Evolutionary conservation across 2,797 vertebrate species (phyloP), one percentile per base, ranked within the genome.

Genomic region (Lagodon rhomboides): DNA sequence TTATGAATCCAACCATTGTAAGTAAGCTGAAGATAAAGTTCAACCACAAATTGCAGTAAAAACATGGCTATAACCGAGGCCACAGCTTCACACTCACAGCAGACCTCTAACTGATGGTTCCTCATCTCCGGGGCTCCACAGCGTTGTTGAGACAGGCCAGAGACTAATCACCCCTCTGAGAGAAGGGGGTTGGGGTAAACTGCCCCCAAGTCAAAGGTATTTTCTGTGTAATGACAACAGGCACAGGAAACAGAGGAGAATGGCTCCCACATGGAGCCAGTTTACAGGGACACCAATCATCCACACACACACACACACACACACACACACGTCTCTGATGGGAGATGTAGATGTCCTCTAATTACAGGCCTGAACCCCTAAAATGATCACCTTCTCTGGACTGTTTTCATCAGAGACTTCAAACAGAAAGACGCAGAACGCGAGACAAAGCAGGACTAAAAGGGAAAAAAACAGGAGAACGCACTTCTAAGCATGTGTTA

Each of bases 231-330:
- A 94, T 91, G 90, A 90, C 89, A 93, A 85, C 87, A 89, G 88
- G 90, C 89, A 91, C 92, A 87, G 92, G 89, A 93, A 94, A 86
- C 83, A 58, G 77, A 73, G 82, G 83, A 79, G 92, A 95, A 95
- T 93, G 83, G 79, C 82, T 93, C 91, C 94, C 95, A 95, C 93
- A 95, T 94, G 94, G 90, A 84, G 79, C 68, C 72, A 25, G 81
- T 94, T 92, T 90, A 94, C 87, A 90, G 89, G 90, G 92, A 93
- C 93, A 94, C 88, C 85, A 89, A 89, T 90, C 88, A 91, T 79
- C 68, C 68, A 72, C 58, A 54, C 73, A 82, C 72, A 77, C 75
- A 77, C 27, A 88, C 69, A 73, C 54, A 56, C 46, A 49, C 47
- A 44, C 59, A 79, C 64, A 66, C 71, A 58, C 43, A 46, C 72